These are phyloP conservation scores for Anniella stebbinsi DNA, from an alignment of 2,797 vertebrate species.

Conservation along the genomic window DNA sequence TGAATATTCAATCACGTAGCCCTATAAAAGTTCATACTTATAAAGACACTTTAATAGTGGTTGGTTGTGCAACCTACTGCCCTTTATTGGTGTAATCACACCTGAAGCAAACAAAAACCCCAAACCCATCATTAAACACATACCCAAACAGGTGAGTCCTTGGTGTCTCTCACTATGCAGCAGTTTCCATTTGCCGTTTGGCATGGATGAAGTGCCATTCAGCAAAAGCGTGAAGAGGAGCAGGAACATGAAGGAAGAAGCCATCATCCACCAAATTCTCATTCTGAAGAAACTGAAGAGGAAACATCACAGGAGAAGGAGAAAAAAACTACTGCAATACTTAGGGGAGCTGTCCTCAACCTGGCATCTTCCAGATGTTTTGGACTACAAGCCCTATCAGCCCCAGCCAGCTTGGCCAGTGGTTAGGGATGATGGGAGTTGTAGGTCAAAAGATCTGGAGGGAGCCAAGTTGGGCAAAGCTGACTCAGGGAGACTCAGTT, in stretches of 20 bases:
- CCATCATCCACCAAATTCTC: conserved; percentile 35
- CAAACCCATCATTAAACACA: conserved; percentile 17
- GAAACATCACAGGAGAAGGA: background rate
- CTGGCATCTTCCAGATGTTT: no score
- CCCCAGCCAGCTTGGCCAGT: background rate
- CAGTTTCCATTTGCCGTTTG: background rate
- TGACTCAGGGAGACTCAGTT: background rate
- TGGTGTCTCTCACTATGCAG: conserved; percentile 22
- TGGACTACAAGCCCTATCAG: background rate
- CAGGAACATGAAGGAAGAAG: conserved; percentile 46
- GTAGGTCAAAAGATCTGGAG: background rate
- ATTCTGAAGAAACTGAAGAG: conserved; percentile 58
- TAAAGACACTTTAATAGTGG: background rate
- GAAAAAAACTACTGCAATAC: background rate
- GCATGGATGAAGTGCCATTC: conserved; percentile 47
- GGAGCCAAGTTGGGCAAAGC: no score
- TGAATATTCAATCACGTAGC: background rate
- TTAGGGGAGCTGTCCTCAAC: background rate
- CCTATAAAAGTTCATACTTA: background rate
- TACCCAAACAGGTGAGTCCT: conserved; percentile 66
- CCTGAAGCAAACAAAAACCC: conserved; percentile 38
- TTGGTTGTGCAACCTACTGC: conserved; percentile 31
- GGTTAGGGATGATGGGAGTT: background rate
- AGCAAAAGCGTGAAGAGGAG: conserved; percentile 57
- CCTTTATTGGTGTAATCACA: conserved; percentile 14